Conservation (phyloP, 2,888 invertebrate genomes). For the Cryptocheilus praepositus region DNA sequence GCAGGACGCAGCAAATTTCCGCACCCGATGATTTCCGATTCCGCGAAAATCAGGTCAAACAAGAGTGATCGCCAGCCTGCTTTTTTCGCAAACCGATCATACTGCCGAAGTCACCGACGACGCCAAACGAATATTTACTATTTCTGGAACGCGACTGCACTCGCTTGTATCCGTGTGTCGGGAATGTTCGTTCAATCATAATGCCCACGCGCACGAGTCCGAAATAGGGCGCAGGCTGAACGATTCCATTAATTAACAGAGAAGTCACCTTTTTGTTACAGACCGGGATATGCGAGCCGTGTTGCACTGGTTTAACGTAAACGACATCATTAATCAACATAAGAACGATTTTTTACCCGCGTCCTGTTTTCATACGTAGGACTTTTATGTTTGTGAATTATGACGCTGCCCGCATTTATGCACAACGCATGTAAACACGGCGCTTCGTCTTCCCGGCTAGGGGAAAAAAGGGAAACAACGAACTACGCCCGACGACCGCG, state of each 20-base stretch:
- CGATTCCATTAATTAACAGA: slow-evolving; percentile 43
- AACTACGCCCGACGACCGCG: too few relatives aligned
- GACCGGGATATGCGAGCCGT: slow-evolving; percentile 10
- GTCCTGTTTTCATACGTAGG: slow-evolving; percentile 5
- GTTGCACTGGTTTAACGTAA: slow-evolving; percentile 17
- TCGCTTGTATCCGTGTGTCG: too few relatives aligned
- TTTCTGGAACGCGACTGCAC: too few relatives aligned
- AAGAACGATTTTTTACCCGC: slow-evolving; percentile 30
- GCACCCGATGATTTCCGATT: too few relatives aligned
- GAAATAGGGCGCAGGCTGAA: slow-evolving; percentile 13
- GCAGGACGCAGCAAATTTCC: too few relatives aligned
- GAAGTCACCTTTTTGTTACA: slow-evolving; percentile 1
- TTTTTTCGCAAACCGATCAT: too few relatives aligned
- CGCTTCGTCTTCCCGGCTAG: neutral
- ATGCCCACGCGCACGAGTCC: neutral
- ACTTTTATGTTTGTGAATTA: slow-evolving; percentile 34
- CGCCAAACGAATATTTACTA: too few relatives aligned
- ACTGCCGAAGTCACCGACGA: too few relatives aligned
- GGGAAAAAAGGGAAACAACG: neutral
- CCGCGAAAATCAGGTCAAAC: too few relatives aligned
- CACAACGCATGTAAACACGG: slow-evolving; percentile 26
- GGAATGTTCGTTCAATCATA: too few relatives aligned
- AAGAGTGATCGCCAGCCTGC: too few relatives aligned
- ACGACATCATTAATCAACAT: slow-evolving; percentile 40
- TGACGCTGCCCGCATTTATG: slow-evolving; percentile 16